Evolutionary conservation across 2,113 vertebrate species (phyloP).

Genomic region (Protomyctophum bolini): DNA sequence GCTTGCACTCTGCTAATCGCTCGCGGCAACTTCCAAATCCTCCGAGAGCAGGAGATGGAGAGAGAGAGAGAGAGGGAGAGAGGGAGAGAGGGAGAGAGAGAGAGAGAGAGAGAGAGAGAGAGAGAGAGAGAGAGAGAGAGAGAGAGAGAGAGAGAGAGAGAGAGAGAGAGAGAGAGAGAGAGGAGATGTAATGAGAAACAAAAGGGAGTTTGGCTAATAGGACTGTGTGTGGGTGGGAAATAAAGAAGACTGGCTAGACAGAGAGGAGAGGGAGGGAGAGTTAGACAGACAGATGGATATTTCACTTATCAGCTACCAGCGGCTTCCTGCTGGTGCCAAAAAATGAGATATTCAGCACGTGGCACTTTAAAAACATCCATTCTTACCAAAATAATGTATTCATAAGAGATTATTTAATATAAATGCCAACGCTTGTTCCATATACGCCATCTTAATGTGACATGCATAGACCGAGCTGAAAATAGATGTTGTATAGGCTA

Average conservation of each 20-base stretch:
- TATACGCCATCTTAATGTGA: no score
- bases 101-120: conserved; percentile 2
- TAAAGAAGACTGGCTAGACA: conserved; percentile 37
- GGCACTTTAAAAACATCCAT: no score
- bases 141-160: neutral
- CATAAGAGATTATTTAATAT: no score
- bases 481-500: no score
- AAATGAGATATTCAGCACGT: no score
- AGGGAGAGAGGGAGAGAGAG: neutral
- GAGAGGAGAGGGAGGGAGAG: conserved; percentile 13
- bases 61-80: conserved; percentile 1
- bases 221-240: conserved; percentile 8
- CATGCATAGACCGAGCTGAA: no score
- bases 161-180: conserved; percentile 1
- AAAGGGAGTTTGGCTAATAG: conserved; percentile 23
- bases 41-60: conserved; percentile 22
- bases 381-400: no score
- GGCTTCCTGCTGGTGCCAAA: no score
- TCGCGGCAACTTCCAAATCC: conserved; percentile 36
- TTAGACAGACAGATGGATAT: neutral
- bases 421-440: no score
- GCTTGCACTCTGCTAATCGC: conserved; percentile 19
- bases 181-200: conserved; percentile 11
- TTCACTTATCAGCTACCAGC: neutral
- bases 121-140: neutral